These are phyloP conservation scores for Myotis planiceps DNA, from an alignment of 2,797 vertebrate species.

Conservation along the genomic window DNA sequence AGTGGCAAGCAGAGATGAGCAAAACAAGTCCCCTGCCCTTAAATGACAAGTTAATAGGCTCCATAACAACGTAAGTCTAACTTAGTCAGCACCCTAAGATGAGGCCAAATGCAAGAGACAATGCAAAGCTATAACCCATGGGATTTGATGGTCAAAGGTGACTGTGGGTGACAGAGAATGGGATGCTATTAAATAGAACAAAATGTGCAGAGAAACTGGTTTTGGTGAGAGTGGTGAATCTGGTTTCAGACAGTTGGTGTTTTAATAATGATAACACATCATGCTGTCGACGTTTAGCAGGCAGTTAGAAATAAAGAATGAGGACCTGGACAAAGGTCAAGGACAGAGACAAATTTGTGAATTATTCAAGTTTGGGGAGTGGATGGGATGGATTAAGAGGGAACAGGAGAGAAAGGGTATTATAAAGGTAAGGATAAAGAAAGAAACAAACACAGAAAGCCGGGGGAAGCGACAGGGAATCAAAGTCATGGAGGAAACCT, in stretches of 20 bases:
- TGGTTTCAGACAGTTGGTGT: background rate
- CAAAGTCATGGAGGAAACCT: background rate
- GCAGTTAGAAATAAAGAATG: background rate
- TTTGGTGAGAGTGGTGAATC: background rate
- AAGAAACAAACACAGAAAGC: background rate
- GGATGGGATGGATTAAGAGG: background rate
- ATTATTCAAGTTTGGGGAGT: background rate
- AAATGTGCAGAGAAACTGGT: background rate
- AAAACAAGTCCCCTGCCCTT: background rate
- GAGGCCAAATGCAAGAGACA: background rate
- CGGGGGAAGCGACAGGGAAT: background rate
- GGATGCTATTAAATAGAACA: background rate
- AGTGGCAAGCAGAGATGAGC: background rate
- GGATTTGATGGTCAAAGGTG: background rate
- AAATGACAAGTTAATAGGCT: background rate
- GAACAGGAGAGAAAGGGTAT: background rate
- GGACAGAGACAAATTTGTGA: background rate
- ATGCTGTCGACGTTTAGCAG: background rate
- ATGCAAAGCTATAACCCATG: background rate
- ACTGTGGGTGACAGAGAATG: background rate
- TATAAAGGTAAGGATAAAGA: background rate
- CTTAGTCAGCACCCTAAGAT: background rate
- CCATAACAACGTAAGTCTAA: background rate
- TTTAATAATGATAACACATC: background rate
- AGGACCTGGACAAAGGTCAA: background rate